Percentiles rank a stretch among this genome's conserved stretches.
Conservation (phyloP, 37 sponge, comb jelly and placozoan genomes). For the Ianthella basta region DNA sequence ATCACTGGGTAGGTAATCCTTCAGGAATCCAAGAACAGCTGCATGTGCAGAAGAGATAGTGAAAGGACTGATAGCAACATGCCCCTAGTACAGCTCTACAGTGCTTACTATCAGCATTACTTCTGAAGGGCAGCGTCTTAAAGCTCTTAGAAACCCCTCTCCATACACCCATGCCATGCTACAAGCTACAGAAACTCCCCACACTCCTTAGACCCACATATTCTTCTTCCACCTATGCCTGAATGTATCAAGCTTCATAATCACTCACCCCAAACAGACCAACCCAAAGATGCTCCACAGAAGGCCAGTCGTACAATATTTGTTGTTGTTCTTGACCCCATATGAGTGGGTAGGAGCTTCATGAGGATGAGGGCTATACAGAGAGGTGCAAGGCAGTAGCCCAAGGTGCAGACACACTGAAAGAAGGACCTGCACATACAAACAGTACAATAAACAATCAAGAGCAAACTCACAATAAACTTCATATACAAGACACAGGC, state of each 20-base stretch:
- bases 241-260: too few species aligned
- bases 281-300: slow-evolving; percentile 38
- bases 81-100: neutral
- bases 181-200: too few species aligned
- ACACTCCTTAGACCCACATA: too few species aligned
- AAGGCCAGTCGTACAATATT: slow-evolving; percentile 31
- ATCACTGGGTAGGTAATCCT: slow-evolving; percentile 62
- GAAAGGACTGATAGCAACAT: neutral
- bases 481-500: neutral
- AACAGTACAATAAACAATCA: neutral
- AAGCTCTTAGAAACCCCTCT: too few species aligned
- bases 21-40: slow-evolving; percentile 81
- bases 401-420: slow-evolving; percentile 90
- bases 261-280: slow-evolving; percentile 75
- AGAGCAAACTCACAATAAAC: neutral
- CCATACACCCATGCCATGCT: too few species aligned
- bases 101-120: too few species aligned
- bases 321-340: neutral
- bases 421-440: slow-evolving; percentile 85
- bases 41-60: neutral
- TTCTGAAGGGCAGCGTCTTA: too few species aligned
- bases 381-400: slow-evolving; percentile 92
- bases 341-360: slow-evolving; percentile 42
- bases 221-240: too few species aligned
- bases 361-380: slow-evolving; percentile 58